Evolutionary conservation across 2,797 vertebrate genomes (phyloP), one percentile per base, ranked within the genome.

Genomic region (Enteromius thamalakanensis): DNA sequence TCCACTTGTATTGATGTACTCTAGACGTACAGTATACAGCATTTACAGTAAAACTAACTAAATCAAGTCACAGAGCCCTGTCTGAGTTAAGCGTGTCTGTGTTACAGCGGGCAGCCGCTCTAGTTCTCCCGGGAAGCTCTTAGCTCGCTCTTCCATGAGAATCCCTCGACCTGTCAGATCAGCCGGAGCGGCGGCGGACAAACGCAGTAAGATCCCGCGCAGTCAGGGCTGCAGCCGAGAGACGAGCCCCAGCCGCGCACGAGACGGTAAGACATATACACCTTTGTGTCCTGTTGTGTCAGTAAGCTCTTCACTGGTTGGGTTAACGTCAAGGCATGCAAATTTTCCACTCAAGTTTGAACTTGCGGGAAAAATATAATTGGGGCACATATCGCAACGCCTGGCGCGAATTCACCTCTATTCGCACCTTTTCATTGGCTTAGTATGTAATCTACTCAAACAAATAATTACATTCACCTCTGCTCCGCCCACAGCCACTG

Each of bases 191-290:
- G 86, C 92, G 45, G 87, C 94, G 15, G 95, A 98, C 85, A 97
- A 96, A 80, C 92, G 92, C 75, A 95, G 94, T 86, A 96, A 96
- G 89, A 97, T 97, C 68, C 97, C 97, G 42, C 96, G 96, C 80
- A 99, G 97, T 90, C 98, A 99, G 71, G 98, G 97, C 70, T 99
- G 98, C 93, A 99, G 98, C 90, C 94, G 98, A 12, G 98, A 99
- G 92, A 98, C 96, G 26, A 99, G 98, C 89, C 98, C 98, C 87
- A 96, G 92, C 93, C 93, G 97, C 86, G 94, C 96, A 17, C 94
- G 94, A 87, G 83, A 94, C 86, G 97, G 97, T 97, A 94, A 96
- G 95, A 64, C 26, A 47, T 42, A 42, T 42, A 42, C 42, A 42
- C 42, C 42, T 42, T 42, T 42, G 40, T 10, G 40, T 42, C 9